Conservation (phyloP, 92 coral and sea anemone genomes). For the Phymanthus crucifer region DNA sequence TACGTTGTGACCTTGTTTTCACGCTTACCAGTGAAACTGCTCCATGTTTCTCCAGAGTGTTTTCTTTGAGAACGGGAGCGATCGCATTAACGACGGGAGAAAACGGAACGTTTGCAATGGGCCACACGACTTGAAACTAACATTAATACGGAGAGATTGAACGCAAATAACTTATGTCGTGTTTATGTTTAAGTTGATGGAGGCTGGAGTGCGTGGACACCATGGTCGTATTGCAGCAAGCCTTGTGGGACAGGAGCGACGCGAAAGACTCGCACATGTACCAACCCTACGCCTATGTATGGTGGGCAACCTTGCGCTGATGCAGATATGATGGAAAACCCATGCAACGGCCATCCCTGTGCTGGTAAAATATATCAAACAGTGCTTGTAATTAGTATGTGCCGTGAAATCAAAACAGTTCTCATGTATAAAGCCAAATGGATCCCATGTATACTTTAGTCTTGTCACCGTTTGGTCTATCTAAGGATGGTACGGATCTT, state of each 20-base stretch:
- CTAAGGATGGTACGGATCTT: too few species aligned
- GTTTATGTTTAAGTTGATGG: constrained; percentile 33
- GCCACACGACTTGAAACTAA: neutral
- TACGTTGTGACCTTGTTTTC: too few species aligned
- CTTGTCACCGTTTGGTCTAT: too few species aligned
- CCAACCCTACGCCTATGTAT: constrained; percentile 51
- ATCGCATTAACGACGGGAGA: too few species aligned
- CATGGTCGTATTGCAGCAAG: constrained; percentile 43
- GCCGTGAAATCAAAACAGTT: neutral
- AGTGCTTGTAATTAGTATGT: neutral
- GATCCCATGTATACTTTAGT: neutral
- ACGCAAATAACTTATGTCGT: neutral
- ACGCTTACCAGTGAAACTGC: too few species aligned
- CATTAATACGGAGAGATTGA: neutral
- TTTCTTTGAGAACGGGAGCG: too few species aligned
- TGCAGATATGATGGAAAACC: neutral
- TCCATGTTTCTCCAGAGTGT: too few species aligned
- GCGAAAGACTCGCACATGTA: constrained; percentile 38
- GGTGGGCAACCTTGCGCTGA: constrained; percentile 38
- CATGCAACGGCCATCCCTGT: constrained; percentile 30
- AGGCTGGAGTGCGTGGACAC: constrained; percentile 42
- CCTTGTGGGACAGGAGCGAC: constrained; percentile 46
- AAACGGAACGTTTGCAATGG: too few species aligned
- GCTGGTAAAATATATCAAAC: constrained; percentile 13
- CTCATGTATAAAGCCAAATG: neutral